Evolutionary conservation across 2,797 vertebrate genomes (phyloP).

Genomic region (Huso huso): DNA sequence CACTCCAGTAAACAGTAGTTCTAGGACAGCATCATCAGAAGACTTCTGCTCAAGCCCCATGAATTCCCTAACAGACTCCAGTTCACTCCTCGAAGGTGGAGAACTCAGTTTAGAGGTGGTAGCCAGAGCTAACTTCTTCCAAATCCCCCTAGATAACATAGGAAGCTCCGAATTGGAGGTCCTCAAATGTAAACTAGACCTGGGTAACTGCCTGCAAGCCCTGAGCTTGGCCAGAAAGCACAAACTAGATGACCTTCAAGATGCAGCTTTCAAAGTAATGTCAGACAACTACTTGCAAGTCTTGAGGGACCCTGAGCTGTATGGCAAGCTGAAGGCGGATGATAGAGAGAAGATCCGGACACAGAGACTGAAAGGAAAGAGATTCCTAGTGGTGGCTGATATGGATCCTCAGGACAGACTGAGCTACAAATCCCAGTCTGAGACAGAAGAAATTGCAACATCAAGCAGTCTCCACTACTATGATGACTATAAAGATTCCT

Average conservation of each 20-base stretch:
- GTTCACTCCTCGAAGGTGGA: neutral
- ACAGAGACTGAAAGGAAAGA: slow-evolving; percentile 59
- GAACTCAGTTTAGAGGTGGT: slow-evolving; percentile 34
- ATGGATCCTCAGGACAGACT: slow-evolving; percentile 57
- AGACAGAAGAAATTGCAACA: slow-evolving; percentile 26
- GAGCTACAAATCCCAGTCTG: slow-evolving; percentile 20
- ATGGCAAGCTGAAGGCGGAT: slow-evolving; percentile 59
- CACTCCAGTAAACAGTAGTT: neutral
- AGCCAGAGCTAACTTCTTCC: slow-evolving; percentile 42
- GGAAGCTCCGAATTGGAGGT: slow-evolving; percentile 41
- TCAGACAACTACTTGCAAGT: slow-evolving; percentile 86
- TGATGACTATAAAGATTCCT: slow-evolving; percentile 60
- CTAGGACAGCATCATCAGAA: slow-evolving; percentile 2
- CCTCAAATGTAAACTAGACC: slow-evolving; percentile 56
- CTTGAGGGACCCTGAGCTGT: slow-evolving; percentile 67
- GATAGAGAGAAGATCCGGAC: slow-evolving; percentile 75
- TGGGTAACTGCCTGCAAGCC: slow-evolving; percentile 79
- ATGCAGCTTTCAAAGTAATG: slow-evolving; percentile 77
- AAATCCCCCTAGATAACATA: slow-evolving; percentile 27
- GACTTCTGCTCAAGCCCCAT: slow-evolving; percentile 19
- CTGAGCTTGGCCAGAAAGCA: slow-evolving; percentile 71
- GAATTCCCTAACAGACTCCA: slow-evolving; percentile 24
- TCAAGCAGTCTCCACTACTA: slow-evolving; percentile 75
- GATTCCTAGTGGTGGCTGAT: slow-evolving; percentile 65
- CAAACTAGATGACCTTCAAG: slow-evolving; percentile 49